phyloP scores from a whole-genome alignment of 2,797 vertebrate genomes.

The Atherinosoma microstoma region DNA sequence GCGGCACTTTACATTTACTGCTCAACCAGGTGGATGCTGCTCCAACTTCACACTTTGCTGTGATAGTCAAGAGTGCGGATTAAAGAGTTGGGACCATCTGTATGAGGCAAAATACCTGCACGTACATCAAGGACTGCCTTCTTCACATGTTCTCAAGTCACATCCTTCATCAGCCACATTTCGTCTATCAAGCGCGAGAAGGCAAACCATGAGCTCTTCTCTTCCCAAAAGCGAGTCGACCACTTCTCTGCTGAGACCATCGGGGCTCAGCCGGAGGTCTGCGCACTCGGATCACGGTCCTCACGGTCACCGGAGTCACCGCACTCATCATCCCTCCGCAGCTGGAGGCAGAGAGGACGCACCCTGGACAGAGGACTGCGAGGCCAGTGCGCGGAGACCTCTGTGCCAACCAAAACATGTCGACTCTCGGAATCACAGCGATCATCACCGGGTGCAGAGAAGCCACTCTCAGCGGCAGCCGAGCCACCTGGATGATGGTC shows the following conservation, averaged over 20 bases:
- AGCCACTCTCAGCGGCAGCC: conserved; percentile 71
- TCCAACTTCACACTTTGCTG: conserved; percentile 27
- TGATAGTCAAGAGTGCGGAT: conserved; percentile 27
- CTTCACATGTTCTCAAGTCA: conserved; percentile 22
- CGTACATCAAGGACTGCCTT: conserved; percentile 52
- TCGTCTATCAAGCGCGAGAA: conserved; percentile 10
- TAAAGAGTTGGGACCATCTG: conserved; percentile 17
- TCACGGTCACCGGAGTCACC: conserved; percentile 73
- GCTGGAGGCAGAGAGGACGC: conserved; percentile 66
- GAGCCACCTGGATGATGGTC: conserved; percentile 72
- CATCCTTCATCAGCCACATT: conserved; percentile 43
- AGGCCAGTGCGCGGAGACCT: conserved; percentile 91
- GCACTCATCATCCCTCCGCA: conserved; percentile 50
- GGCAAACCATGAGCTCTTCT: conserved; percentile 85
- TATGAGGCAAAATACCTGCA: conserved; percentile 60
- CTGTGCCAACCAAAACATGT: conserved; percentile 86
- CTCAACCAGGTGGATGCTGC: conserved; percentile 52
- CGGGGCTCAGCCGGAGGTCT: conserved; percentile 79
- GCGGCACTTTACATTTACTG: conserved; percentile 25
- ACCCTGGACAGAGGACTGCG: conserved; percentile 82
- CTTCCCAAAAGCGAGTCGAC: conserved; percentile 91
- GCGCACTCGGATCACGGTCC: conserved; percentile 58
- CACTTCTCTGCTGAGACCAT: conserved; percentile 86
- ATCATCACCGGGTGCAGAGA: conserved; percentile 71
- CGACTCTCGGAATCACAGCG: conserved; percentile 50